Conservation (phyloP, 2,888 invertebrate genomes). For the Strigamia transsilvanica region DNA sequence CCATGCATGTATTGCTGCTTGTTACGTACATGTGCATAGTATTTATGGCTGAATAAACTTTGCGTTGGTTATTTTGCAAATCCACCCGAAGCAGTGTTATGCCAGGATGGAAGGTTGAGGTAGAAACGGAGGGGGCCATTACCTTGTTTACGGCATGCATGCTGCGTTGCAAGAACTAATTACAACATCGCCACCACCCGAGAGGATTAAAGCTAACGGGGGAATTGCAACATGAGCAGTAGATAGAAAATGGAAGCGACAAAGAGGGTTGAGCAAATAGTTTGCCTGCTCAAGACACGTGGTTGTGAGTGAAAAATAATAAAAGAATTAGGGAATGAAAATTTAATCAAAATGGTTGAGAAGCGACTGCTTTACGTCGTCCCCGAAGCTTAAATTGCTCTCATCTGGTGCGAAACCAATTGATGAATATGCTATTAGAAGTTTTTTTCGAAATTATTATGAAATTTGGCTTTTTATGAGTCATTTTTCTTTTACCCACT, state of each 20-base stretch:
- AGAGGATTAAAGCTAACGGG: conserved; percentile 33
- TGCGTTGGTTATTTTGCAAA: conserved; percentile 9
- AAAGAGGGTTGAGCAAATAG: neutral
- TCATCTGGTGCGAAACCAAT: neutral
- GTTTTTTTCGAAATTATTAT: too few relatives aligned
- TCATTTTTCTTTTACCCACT: too few relatives aligned
- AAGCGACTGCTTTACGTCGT: neutral
- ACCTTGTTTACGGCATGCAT: conserved; percentile 11
- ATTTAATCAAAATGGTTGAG: conserved; percentile 3
- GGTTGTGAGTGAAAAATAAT: conserved; percentile 26
- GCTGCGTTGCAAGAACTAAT: conserved; percentile 32
- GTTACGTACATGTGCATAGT: conserved; percentile 5
- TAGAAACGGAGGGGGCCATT: conserved; percentile 4
- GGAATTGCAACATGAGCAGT: neutral
- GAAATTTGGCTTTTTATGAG: too few relatives aligned
- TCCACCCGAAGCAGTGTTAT: neutral
- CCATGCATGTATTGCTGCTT: conserved; percentile 16
- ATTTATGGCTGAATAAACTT: conserved; percentile 28
- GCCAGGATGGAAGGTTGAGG: neutral
- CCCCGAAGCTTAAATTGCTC: neutral
- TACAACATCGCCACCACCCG: conserved; percentile 34
- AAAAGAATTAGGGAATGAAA: conserved; percentile 19
- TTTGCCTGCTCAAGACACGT: neutral
- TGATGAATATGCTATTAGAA: too few relatives aligned
- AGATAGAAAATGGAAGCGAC: conserved; percentile 26